These are phyloP conservation scores for Argynnis bischoffii DNA, from an alignment of 2,888 invertebrate species.

Conservation along the genomic window DNA sequence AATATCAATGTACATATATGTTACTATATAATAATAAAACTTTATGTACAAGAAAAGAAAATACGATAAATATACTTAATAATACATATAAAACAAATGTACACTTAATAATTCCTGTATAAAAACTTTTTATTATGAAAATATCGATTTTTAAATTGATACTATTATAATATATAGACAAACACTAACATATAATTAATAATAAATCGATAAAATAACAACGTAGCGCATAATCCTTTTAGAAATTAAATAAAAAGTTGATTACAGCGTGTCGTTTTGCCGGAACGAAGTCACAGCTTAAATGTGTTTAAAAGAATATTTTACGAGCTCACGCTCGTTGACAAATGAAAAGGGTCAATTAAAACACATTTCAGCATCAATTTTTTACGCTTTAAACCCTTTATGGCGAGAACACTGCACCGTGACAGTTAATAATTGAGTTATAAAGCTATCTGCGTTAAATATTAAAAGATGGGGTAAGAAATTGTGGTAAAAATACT, in stretches of 20 bases:
- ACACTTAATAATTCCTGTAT: no score
- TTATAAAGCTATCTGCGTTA: constrained; percentile 57
- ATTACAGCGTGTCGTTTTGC: constrained; percentile 29
- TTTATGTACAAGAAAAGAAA: no score
- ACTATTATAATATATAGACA: background rate
- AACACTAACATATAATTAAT: background rate
- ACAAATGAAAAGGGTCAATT: constrained; percentile 49
- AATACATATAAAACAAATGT: no score
- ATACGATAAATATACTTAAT: no score
- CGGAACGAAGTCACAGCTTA: constrained; percentile 30
- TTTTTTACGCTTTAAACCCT: constrained; percentile 59
- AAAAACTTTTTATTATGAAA: no score
- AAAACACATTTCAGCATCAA: constrained; percentile 50
- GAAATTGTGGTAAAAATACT: constrained; percentile 71
- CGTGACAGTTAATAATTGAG: constrained; percentile 65
- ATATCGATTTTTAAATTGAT: background rate
- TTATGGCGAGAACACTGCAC: constrained; percentile 63
- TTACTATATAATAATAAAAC: no score
- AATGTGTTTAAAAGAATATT: constrained; percentile 43
- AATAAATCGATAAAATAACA: constrained; percentile 7
- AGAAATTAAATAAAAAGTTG: constrained; percentile 6
- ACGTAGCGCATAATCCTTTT: background rate
- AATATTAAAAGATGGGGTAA: constrained; percentile 52
- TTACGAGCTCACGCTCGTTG: constrained; percentile 44
- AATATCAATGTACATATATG: no score